phyloP scores from a whole-genome alignment of 2,888 invertebrate genomes.

The Gortyna flavago region DNA sequence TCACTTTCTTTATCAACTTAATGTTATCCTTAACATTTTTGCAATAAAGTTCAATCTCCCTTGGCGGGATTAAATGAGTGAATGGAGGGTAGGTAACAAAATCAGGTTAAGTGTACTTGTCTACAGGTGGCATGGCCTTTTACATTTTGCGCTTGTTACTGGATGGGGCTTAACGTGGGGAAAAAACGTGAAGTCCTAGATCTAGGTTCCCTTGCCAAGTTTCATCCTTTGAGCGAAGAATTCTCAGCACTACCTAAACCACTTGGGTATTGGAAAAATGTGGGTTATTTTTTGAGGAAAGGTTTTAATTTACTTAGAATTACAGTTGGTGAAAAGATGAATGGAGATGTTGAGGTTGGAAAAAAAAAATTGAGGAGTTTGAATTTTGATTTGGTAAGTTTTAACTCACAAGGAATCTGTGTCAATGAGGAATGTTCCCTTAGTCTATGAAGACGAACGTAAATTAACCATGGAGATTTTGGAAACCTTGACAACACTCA shows the following conservation, averaged over 20 bases:
- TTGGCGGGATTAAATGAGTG: constrained; percentile 38
- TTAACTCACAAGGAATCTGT: background rate
- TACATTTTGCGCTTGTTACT: constrained; percentile 62
- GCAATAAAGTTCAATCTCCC: constrained; percentile 37
- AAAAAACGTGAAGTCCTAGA: constrained; percentile 43
- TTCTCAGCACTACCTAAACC: constrained; percentile 29
- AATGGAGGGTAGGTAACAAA: constrained; percentile 36
- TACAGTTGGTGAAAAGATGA: background rate
- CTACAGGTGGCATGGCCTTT: constrained; percentile 70
- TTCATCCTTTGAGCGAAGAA: constrained; percentile 31
- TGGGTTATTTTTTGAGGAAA: constrained; percentile 8
- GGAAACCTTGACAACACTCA: background rate
- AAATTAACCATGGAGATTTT: background rate
- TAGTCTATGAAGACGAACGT: background rate
- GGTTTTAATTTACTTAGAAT: constrained; percentile 32
- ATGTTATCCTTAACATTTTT: background rate
- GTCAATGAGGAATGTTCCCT: background rate
- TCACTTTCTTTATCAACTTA: background rate
- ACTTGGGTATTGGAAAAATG: constrained; percentile 26
- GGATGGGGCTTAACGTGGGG: constrained; percentile 56
- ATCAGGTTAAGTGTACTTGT: constrained; percentile 69
- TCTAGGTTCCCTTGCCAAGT: constrained; percentile 33
- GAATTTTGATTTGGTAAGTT: background rate
- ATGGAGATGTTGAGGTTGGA: background rate
- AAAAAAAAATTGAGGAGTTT: background rate